Evolutionary conservation across 2,113 vertebrate species (phyloP).

Genomic region (Daubentonia madagascariensis): DNA sequence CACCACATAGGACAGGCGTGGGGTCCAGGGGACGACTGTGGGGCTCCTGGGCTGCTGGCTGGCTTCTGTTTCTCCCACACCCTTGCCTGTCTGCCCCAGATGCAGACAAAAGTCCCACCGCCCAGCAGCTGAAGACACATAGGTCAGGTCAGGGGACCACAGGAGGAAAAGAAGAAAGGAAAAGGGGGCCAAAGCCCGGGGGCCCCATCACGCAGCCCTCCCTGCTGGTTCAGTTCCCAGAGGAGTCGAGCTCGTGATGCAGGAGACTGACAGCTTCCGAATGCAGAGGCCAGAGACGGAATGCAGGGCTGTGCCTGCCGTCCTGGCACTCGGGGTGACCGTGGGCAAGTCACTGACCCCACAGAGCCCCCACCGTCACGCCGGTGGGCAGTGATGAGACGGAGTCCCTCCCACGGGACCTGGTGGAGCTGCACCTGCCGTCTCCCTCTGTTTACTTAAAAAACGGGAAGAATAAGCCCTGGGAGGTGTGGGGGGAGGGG

Average conservation of each 20-base stretch:
- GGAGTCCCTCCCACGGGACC: too few relatives aligned
- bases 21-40: too few relatives aligned
- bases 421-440: accelerated
- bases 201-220: too few relatives aligned
- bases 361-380: not conserved
- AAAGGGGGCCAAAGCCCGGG: too few relatives aligned
- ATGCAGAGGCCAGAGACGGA: accelerated
- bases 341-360: not conserved
- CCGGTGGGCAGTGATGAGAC: not conserved
- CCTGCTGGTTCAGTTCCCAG: not conserved
- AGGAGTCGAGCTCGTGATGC: not conserved
- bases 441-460: not conserved
- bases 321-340: not conserved
- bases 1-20: not conserved
- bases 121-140: not conserved
- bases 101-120: too few relatives aligned
- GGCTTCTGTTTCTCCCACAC: not conserved
- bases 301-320: accelerated
- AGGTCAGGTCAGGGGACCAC: not conserved
- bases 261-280: too few relatives aligned
- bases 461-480: not conserved
- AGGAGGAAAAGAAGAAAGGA: not conserved
- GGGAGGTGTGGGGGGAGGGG: accelerated
- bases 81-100: not conserved
- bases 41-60: not conserved